These are phyloP conservation scores for Yponomeuta plumbellus DNA, from an alignment of 2,888 invertebrate species.

Conservation along the genomic window DNA sequence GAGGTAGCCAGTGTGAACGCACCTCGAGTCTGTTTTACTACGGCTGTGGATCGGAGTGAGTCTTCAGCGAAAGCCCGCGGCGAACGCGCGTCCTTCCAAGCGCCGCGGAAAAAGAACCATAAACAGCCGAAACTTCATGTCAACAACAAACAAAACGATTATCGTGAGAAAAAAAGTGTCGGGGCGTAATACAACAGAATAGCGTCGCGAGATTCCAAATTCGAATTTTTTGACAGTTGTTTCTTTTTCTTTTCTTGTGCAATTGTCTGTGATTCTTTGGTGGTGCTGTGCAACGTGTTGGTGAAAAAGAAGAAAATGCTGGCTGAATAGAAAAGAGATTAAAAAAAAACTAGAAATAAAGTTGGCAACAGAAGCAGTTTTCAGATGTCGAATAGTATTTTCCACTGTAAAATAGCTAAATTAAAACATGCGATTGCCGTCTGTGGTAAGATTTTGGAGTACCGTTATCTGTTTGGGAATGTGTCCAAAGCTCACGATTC, in stretches of 20 bases:
- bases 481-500: not conserved
- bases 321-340: conserved; percentile 62
- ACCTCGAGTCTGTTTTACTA: not conserved
- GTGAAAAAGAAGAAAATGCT: conserved; percentile 30
- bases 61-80: not conserved
- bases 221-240: not conserved
- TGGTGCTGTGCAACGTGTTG: not conserved
- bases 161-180: not conserved
- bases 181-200: not conserved
- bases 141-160: conserved; percentile 9
- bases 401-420: not conserved
- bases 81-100: not conserved
- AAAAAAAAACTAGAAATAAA: not conserved
- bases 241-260: not conserved
- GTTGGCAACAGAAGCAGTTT: not conserved
- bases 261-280: not conserved
- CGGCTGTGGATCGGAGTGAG: not conserved
- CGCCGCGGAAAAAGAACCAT: not conserved
- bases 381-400: not conserved
- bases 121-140: conserved; percentile 6
- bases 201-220: not conserved
- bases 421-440: not conserved
- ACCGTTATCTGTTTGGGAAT: not conserved
- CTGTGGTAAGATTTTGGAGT: not conserved
- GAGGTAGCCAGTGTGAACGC: not conserved